Percentiles rank a stretch among this genome's conserved stretches.
phyloP scores from a whole-genome alignment of 1,140 invertebrate species.

The Heterodera schachtii region DNA sequence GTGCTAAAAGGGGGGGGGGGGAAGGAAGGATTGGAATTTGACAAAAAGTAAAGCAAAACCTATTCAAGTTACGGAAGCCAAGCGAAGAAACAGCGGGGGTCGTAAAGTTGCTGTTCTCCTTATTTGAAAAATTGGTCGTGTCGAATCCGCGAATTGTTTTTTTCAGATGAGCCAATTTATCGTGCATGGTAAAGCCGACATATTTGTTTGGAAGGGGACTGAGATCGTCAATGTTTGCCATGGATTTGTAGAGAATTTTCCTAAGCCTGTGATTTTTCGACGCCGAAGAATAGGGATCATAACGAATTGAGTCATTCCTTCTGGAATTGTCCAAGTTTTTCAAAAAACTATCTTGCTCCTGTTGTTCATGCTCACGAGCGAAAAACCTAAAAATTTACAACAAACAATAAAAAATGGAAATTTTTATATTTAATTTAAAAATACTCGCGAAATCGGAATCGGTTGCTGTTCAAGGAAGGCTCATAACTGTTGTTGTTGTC shows the following conservation, averaged over 20 bases:
- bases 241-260: slow-evolving; percentile 6
- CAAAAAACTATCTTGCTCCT: background rate
- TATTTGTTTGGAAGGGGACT: slow-evolving; percentile 4
- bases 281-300: background rate
- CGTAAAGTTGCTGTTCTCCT: background rate
- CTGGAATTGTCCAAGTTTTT: background rate
- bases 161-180: background rate
- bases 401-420: background rate
- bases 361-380: background rate
- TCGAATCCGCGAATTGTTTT: background rate
- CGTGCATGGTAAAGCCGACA: background rate
- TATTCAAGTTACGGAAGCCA: background rate
- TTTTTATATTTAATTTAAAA: background rate
- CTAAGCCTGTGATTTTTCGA: background rate
- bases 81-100: background rate
- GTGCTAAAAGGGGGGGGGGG: background rate
- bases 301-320: background rate
- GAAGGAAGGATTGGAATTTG: no score
- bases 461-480: background rate
- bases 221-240: slow-evolving; percentile 1
- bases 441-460: background rate
- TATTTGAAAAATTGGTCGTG: background rate
- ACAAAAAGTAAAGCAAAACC: background rate
- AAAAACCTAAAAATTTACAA: background rate
- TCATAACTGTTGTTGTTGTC: background rate